A percentile compares a stretch with the other conserved stretches of the same genome.
phyloP scores from a whole-genome alignment of 2,888 invertebrate species.

The Branchellion lobata region DNA sequence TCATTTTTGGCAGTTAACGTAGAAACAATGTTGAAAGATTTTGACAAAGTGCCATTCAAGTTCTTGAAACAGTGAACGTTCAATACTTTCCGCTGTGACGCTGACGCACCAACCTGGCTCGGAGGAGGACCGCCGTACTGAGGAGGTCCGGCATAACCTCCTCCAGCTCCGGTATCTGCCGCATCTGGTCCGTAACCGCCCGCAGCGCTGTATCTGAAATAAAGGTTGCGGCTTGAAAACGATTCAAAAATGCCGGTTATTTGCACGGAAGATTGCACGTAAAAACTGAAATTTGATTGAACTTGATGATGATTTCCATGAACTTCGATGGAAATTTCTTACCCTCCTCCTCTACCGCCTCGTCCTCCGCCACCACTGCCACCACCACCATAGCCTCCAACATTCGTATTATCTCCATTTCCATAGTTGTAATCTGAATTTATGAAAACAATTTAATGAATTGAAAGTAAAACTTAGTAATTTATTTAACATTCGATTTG shows the following conservation, averaged over 20 bases:
- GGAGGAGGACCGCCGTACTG: not conserved
- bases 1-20: too few relatives aligned
- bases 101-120: not conserved
- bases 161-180: not conserved
- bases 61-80: too few relatives aligned
- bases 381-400: not conserved
- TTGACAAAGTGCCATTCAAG: too few relatives aligned
- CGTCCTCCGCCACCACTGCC: constrained; percentile 10
- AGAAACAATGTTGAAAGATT: too few relatives aligned
- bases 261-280: not conserved
- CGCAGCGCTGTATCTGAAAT: not conserved
- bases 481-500: too few relatives aligned
- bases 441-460: not conserved
- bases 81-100: not conserved
- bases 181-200: not conserved
- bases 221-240: not conserved
- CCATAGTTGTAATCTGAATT: constrained; percentile 44
- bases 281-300: not conserved
- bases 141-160: not conserved
- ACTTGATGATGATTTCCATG: constrained; percentile 28
- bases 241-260: not conserved
- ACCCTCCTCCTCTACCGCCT: constrained; percentile 18
- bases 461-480: too few relatives aligned
- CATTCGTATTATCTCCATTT: constrained; percentile 47
- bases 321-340: too few relatives aligned